Evolutionary conservation across 1,140 invertebrate species (phyloP), one percentile per base, ranked within the genome.

Genomic region (Vollenhovia emeryi): DNA sequence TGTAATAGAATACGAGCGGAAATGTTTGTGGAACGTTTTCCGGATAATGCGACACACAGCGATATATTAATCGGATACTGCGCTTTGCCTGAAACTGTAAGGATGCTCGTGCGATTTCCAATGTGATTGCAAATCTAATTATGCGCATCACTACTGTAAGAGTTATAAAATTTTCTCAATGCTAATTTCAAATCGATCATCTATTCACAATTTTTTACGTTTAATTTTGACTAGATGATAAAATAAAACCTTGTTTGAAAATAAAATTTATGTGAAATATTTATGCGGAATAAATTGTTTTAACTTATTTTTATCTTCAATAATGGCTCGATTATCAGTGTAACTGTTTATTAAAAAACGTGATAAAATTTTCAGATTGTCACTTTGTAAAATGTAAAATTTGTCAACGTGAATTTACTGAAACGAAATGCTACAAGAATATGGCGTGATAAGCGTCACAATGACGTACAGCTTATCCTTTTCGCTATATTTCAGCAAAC

Each of bases 21-120:
- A 79, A 79, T 50, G 75, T 79, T 79, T 66, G 75, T 45, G 30
- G 45, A 79, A 66, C 75, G 24, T 79, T 79, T 79, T 79, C 75
- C 75, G 30, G 45, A 79, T 79, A 79, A 79, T 21, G 43, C 43
- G 30, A 79, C 60, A 79, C 60, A 50, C 6, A 18, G n/a, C 60
- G 75, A 66, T 79, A 66, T 52, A 79, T 79, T 79, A 79, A 79
- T 79, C 75, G 33, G 43, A 66, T 79, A 79, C 57, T 40, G 40
- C 30, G 60, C 60, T 79, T 66, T 52, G 75, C 45, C n/a, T 21
- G 27, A 52, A 36, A 66, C 21, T 66, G 36, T 59, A 79, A 79
- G 45, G 45, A 66, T 64, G 13, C 11, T 66, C 45, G 15, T 13
- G 45, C 45, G 30, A 66, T 79, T 36, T 0, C 24, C 60, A 15